A percentile compares a stretch with the other conserved stretches of the same genome.
These are phyloP conservation scores for Tetranychus piercei DNA, from an alignment of 2,888 invertebrate genomes.

Conservation along the genomic window DNA sequence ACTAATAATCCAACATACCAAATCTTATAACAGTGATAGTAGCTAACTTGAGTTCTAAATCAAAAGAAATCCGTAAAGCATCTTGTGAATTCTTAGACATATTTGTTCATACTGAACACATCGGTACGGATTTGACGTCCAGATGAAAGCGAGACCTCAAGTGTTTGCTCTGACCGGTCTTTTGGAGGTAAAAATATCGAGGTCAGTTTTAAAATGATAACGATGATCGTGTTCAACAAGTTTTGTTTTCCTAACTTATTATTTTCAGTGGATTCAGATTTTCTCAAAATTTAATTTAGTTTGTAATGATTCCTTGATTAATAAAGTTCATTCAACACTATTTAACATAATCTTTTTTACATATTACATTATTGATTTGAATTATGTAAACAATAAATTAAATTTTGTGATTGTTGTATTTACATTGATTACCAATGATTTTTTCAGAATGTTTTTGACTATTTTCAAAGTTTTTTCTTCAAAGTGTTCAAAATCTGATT, in stretches of 20 bases:
- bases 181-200: conserved; percentile 53
- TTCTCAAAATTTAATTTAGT: too few species aligned
- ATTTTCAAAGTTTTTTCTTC: too few species aligned
- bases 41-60: conserved; percentile 53
- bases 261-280: too few species aligned
- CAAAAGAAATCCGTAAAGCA: conserved; percentile 65
- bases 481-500: too few species aligned
- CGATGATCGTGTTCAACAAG: background rate
- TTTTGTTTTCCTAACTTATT: background rate
- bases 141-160: conserved; percentile 81
- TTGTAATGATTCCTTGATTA: too few species aligned
- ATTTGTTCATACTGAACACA: conserved; percentile 55
- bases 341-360: too few species aligned
- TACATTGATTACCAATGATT: too few species aligned
- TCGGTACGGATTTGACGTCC: conserved; percentile 36
- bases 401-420: too few species aligned
- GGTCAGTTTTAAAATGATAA: conserved; percentile 40
- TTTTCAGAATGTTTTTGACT: too few species aligned
- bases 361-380: too few species aligned
- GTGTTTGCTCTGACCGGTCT: conserved; percentile 78
- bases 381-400: too few species aligned
- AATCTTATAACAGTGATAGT: conserved; percentile 61
- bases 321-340: too few species aligned
- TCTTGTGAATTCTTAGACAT: conserved; percentile 64
- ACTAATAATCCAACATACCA: conserved; percentile 63